Conservation (phyloP, 2,888 invertebrate genomes). For the Xestoiulus laeticollis region DNA sequence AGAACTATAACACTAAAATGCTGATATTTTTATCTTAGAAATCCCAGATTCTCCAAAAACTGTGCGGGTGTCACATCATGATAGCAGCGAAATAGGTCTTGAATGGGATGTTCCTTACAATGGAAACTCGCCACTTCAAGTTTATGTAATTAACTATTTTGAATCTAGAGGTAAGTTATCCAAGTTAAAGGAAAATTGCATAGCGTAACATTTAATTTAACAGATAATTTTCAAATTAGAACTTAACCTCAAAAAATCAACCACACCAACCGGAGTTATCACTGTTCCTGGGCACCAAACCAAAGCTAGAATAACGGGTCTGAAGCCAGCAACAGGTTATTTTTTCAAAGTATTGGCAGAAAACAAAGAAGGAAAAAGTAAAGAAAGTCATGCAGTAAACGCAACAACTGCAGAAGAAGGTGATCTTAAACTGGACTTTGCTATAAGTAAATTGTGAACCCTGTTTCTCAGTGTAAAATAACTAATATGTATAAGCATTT, state of each 20-base stretch:
- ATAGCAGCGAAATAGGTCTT: neutral
- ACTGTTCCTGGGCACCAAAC: neutral
- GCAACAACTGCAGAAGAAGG: conserved; percentile 59
- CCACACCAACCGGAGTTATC: neutral
- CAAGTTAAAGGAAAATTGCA: neutral
- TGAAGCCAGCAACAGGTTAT: conserved; percentile 49
- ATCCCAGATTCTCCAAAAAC: neutral
- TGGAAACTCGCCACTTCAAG: conserved; percentile 87
- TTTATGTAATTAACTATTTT: conserved; percentile 74
- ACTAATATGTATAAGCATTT: neutral
- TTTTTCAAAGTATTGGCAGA: conserved; percentile 48
- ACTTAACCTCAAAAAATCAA: neutral
- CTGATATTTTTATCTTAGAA: neutral
- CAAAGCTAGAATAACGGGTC: conserved; percentile 45
- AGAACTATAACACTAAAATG: neutral
- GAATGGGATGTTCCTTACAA: conserved; percentile 89
- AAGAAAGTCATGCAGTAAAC: conserved; percentile 57
- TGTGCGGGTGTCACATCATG: neutral
- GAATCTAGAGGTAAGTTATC: conserved; percentile 31
- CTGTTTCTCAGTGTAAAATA: neutral
- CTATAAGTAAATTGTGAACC: neutral
- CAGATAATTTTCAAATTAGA: neutral
- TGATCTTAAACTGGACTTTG: neutral
- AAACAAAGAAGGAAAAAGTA: conserved; percentile 58
- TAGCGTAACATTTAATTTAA: neutral